Conservation (phyloP, 2,797 vertebrate genomes). For the Gymnopithys bicolor region DNA sequence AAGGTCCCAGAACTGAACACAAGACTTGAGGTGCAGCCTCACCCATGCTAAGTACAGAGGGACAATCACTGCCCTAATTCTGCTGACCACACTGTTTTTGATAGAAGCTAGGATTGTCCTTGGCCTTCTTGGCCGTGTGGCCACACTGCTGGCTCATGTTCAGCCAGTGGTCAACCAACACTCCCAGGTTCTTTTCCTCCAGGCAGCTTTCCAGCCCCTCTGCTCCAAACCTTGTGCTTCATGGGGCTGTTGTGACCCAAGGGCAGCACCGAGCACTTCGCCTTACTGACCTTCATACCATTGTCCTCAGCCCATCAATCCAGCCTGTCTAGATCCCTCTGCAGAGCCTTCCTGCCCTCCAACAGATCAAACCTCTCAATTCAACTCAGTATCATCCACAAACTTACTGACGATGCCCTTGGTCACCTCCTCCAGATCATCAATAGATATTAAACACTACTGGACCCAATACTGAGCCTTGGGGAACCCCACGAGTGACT, state of each 20-base stretch:
- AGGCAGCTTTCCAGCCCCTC: not conserved
- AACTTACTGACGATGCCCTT: not conserved
- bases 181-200: not conserved
- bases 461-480: not conserved
- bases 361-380: not conserved
- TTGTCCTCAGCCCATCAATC: no score
- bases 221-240: not conserved
- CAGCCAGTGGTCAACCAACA: not conserved
- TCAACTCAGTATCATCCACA: not conserved
- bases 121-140: not conserved
- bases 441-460: not conserved
- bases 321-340: not conserved
- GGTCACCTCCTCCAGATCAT: not conserved
- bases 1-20: not conserved
- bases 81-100: not conserved
- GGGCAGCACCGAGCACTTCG: not conserved
- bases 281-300: no score
- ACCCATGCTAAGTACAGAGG: not conserved
- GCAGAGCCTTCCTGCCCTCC: not conserved
- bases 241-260: no score
- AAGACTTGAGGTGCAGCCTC: not conserved
- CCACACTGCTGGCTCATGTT: not conserved
- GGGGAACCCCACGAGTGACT: not conserved
- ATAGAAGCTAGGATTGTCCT: not conserved
- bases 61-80: not conserved